phyloP scores from a whole-genome alignment of 2,113 vertebrate species.

The Callospermophilus lateralis region DNA sequence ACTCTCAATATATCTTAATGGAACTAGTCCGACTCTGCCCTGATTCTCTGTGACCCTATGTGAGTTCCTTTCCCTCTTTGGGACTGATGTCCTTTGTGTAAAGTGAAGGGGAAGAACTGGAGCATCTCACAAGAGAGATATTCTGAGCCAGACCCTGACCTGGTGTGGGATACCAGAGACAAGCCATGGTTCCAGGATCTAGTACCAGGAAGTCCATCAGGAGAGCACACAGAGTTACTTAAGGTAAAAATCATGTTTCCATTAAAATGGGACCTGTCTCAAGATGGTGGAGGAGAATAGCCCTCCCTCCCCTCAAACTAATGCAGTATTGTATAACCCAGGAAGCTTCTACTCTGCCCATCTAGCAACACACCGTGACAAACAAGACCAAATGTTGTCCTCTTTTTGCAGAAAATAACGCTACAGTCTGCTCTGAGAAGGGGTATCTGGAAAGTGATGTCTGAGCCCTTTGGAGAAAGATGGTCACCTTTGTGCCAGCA shows the following conservation, averaged over 20 bases:
- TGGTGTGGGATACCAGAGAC: not conserved
- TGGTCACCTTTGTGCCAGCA: not conserved
- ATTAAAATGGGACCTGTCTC: not conserved
- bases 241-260: not conserved
- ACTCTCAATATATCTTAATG: constrained; percentile 41
- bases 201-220: not conserved
- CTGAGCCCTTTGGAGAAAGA: not conserved
- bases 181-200: not conserved
- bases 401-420: not conserved
- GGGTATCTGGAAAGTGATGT: not conserved
- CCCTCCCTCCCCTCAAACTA: not conserved
- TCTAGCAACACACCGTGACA: not conserved
- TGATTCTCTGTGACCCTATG: not conserved
- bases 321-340: not conserved
- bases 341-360: not conserved
- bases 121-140: not conserved
- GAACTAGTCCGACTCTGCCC: not conserved
- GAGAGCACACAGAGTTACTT: not conserved
- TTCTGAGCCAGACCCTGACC: not conserved
- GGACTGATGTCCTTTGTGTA: not conserved
- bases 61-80: constrained; percentile 22
- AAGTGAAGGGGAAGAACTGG: not conserved
- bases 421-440: not conserved
- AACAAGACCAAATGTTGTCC: not conserved
- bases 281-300: not conserved